Conservation (phyloP, 2,888 invertebrate species). For the Xestia ashworthii region DNA sequence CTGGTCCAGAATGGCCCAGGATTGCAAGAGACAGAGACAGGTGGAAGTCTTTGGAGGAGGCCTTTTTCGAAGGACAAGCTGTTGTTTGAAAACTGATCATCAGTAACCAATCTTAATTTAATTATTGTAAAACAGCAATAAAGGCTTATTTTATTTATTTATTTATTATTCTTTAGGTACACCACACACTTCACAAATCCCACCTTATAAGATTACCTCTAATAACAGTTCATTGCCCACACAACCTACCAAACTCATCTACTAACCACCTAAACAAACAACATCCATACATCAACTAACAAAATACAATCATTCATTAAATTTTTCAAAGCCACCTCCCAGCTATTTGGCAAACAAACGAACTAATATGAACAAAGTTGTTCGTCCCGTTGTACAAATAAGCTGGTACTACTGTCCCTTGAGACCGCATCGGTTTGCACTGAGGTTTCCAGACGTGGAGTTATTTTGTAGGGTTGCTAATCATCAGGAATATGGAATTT, state of each 20-base stretch:
- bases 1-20: too few relatives aligned
- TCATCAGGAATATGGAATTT: background rate
- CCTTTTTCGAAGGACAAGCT: too few relatives aligned
- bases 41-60: too few relatives aligned
- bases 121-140: too few relatives aligned
- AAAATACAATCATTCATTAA: conserved; percentile 18
- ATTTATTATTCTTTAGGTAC: too few relatives aligned
- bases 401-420: conserved; percentile 29
- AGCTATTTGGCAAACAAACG: conserved; percentile 26
- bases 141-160: too few relatives aligned
- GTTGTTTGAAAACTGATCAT: too few relatives aligned
- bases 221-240: background rate
- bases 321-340: conserved; percentile 31
- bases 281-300: background rate
- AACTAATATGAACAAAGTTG: conserved; percentile 59
- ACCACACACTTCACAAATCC: background rate
- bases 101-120: too few relatives aligned
- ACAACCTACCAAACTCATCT: background rate
- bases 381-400: conserved; percentile 40
- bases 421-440: conserved; percentile 47
- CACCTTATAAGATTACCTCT: too few relatives aligned
- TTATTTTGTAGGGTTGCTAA: background rate
- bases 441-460: conserved; percentile 41
- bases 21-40: too few relatives aligned
- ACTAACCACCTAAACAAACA: background rate